Conservation (phyloP, 2,113 vertebrate species). For the Microcebus murinus region DNA sequence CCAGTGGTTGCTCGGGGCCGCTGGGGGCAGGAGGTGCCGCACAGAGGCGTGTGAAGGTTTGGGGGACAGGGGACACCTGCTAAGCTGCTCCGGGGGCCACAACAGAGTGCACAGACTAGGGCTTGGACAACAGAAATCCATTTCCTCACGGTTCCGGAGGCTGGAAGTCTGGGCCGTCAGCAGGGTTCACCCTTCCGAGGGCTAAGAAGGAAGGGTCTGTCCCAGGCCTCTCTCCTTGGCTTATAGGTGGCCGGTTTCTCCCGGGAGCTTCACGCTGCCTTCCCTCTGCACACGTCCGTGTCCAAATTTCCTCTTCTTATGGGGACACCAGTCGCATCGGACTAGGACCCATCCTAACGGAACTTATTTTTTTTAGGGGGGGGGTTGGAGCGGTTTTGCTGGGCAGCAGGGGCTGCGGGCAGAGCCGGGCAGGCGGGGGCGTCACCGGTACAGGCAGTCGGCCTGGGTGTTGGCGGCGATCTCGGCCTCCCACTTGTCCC, state of each 20-base stretch:
- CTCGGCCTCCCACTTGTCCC: conserved; percentile 96
- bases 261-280: background rate
- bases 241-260: too few relatives aligned
- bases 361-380: too few relatives aligned
- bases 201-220: background rate
- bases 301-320: background rate
- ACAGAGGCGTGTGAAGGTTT: background rate
- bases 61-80: background rate
- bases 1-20: background rate
- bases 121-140: background rate
- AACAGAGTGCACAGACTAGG: too few relatives aligned
- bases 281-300: fast-evolving
- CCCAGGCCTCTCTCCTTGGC: background rate
- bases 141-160: background rate
- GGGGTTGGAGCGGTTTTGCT: conserved; percentile 32
- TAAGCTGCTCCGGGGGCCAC: too few relatives aligned
- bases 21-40: background rate
- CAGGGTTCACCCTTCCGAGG: background rate
- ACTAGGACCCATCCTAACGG: background rate
- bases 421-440: fast-evolving
- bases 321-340: background rate
- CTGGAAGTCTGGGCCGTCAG: fast-evolving
- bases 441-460: conserved; percentile 94
- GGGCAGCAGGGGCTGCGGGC: background rate
- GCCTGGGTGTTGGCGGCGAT: conserved; percentile 95